phyloP scores from a whole-genome alignment of 1,140 invertebrate species.

The Paracyclopina nana region DNA sequence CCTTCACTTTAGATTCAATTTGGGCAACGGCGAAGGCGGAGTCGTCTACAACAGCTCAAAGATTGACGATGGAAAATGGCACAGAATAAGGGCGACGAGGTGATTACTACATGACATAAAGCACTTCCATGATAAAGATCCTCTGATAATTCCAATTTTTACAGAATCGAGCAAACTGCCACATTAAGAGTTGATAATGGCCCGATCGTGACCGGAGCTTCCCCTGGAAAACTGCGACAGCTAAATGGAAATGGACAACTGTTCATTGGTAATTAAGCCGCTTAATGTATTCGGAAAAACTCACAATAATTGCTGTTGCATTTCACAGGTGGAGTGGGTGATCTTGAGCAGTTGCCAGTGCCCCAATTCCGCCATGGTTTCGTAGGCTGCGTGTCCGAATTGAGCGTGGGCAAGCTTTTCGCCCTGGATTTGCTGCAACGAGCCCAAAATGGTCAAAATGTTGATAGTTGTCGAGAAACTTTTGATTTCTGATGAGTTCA shows the following conservation, averaged over 20 bases:
- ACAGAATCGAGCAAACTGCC: slow-evolving; percentile 10
- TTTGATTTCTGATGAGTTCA: background rate
- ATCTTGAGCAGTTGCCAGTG: slow-evolving; percentile 3
- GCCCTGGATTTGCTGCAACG: slow-evolving; percentile 1
- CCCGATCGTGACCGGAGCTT: background rate
- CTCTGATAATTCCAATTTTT: background rate
- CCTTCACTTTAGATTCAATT: slow-evolving; percentile 13
- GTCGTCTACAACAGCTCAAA: slow-evolving; percentile 9
- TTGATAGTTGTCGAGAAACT: slow-evolving; percentile 6
- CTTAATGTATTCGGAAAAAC: background rate
- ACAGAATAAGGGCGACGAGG: slow-evolving; percentile 15
- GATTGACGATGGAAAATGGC: slow-evolving; percentile 16
- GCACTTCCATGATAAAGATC: background rate
- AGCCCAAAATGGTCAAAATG: slow-evolving; percentile 1
- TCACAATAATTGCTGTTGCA: background rate
- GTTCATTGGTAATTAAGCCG: background rate
- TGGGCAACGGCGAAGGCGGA: slow-evolving; percentile 8
- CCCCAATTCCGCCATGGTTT: slow-evolving; percentile 5
- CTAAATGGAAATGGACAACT: slow-evolving; percentile 14
- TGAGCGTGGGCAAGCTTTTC: slow-evolving; percentile 4
- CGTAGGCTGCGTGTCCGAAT: slow-evolving; percentile 10
- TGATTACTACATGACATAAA: background rate
- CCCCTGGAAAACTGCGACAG: slow-evolving; percentile 13
- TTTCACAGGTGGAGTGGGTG: slow-evolving; percentile 2
- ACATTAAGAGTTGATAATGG: slow-evolving; percentile 14